phyloP scores from a whole-genome alignment of 2,797 vertebrate genomes.

The Odontamblyopus lacepedii region DNA sequence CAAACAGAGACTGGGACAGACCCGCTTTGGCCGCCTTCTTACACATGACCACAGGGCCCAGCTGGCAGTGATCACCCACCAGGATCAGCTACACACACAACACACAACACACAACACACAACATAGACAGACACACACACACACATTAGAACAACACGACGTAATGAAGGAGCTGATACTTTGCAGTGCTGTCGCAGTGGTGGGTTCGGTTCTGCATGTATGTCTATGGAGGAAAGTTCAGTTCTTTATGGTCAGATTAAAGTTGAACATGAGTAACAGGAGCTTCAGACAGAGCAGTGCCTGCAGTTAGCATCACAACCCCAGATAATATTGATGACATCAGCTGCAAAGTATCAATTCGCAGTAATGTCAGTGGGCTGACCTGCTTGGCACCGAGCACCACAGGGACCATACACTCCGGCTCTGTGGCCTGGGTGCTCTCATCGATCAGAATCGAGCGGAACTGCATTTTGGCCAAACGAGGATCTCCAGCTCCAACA shows the following conservation, averaged over 20 bases:
- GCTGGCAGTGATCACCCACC: slow-evolving; percentile 94
- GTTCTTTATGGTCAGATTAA: no score
- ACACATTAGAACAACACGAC: background rate
- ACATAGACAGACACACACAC: background rate
- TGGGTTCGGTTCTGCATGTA: no score
- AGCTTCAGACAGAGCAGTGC: no score
- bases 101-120: background rate
- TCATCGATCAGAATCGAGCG: slow-evolving; percentile 95
- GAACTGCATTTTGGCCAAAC: slow-evolving; percentile 96
- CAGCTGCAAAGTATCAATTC: no score
- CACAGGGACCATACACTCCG: slow-evolving; percentile 94
- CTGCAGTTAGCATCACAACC: no score
- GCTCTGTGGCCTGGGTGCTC: slow-evolving; percentile 94
- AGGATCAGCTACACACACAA: slow-evolving; percentile 83
- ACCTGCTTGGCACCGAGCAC: slow-evolving; percentile 95
- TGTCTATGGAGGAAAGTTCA: no score
- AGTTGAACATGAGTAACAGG: no score
- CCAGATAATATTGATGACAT: no score
- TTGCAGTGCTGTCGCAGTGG: no score
- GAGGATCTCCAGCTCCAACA: slow-evolving; percentile 90
- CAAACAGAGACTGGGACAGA: slow-evolving; percentile 92
- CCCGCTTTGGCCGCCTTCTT: slow-evolving; percentile 95
- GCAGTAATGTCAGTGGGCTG: background rate
- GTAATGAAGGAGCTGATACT: no score
- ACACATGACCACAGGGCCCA: slow-evolving; percentile 95